phyloP scores from a whole-genome alignment of 2,888 invertebrate genomes.

The Leptothorax acervorum region DNA sequence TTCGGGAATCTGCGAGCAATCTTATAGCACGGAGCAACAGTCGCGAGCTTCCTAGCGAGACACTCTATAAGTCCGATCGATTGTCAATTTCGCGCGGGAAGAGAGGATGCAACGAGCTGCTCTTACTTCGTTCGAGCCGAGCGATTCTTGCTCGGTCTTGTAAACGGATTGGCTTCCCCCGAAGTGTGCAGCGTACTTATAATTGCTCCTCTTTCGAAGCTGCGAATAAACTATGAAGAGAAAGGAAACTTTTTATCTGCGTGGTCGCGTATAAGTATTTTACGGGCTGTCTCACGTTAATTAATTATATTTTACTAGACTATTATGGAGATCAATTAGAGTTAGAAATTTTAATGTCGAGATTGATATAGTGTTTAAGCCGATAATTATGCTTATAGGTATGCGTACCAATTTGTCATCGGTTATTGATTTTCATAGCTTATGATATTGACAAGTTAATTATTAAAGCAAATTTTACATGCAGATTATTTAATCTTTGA shows the following conservation, averaged over 20 bases:
- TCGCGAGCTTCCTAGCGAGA: constrained; percentile 1
- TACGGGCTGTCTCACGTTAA: too few species aligned
- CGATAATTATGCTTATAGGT: not conserved
- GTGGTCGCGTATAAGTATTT: not conserved
- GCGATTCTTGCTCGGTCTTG: constrained; percentile 26
- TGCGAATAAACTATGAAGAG: constrained; percentile 54
- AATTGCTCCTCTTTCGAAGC: constrained; percentile 63
- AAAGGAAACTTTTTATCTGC: not conserved
- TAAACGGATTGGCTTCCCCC: constrained; percentile 41
- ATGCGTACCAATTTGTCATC: not conserved
- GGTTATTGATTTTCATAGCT: not conserved
- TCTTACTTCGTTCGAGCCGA: constrained; percentile 28
- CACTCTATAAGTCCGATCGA: constrained; percentile 47
- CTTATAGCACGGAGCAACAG: not conserved
- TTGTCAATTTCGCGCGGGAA: constrained; percentile 54
- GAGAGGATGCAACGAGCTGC: constrained; percentile 12
- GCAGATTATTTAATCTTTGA: constrained; percentile 3
- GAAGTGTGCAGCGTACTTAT: constrained; percentile 64
- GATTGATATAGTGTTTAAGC: not conserved
- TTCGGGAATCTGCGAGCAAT: constrained; percentile 31
- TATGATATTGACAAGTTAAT: not conserved
- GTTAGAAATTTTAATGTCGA: not conserved
- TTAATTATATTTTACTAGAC: not conserved
- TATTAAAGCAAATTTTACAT: not conserved
- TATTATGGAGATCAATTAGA: not conserved